Conservation (phyloP, 2,888 invertebrate genomes). For the Cantharis lateralis region DNA sequence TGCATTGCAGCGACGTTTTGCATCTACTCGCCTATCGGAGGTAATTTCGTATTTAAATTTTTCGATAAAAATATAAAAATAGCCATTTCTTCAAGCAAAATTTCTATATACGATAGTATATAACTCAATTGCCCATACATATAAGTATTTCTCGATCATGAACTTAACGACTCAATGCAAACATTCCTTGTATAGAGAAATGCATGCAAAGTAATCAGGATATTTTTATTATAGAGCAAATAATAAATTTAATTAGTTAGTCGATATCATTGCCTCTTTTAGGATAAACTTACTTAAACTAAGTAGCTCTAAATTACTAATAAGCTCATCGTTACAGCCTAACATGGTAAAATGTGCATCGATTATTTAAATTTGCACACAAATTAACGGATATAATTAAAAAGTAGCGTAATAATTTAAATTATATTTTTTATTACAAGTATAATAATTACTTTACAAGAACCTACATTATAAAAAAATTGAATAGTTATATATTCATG, state of each 20-base stretch:
- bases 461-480: not conserved
- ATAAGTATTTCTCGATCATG: not conserved
- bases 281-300: not conserved
- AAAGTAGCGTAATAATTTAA: not conserved
- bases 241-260: constrained; percentile 1
- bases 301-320: not conserved
- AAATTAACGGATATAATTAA: not conserved
- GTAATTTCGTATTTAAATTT: not conserved
- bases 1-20: not conserved
- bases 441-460: not conserved
- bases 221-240: not conserved
- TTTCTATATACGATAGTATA: not conserved
- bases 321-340: not conserved
- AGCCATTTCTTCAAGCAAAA: not conserved
- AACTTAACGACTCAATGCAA: not conserved
- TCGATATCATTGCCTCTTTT: not conserved
- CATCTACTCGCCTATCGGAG: not conserved
- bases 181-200: not conserved
- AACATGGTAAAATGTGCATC: not conserved
- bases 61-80: not conserved
- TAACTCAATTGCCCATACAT: not conserved
- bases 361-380: not conserved
- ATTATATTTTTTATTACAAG: not conserved
- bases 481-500: not conserved
- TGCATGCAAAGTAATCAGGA: not conserved